These are phyloP conservation scores for Chrysomela aeneicollis DNA, from an alignment of 2,888 invertebrate genomes.

Conservation along the genomic window DNA sequence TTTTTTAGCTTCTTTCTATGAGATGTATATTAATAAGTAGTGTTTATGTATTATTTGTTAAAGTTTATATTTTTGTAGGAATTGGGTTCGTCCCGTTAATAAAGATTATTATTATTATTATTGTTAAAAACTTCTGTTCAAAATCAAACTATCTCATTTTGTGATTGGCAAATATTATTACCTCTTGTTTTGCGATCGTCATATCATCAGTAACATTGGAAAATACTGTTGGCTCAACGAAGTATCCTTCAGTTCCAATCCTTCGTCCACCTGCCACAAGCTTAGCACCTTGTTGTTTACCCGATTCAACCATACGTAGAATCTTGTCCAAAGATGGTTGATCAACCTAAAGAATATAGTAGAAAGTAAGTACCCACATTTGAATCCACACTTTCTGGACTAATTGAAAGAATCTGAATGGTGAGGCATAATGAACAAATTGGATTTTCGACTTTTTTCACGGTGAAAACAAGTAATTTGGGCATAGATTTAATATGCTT, in stretches of 20 bases:
- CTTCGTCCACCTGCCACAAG: slow-evolving; percentile 78
- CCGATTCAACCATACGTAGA: slow-evolving; percentile 76
- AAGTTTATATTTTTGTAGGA: too few species aligned
- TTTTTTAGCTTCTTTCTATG: too few species aligned
- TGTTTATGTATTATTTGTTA: too few species aligned
- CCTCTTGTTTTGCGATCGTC: slow-evolving; percentile 80
- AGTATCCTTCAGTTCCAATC: slow-evolving; percentile 75
- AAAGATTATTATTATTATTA: too few species aligned
- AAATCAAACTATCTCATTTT: too few species aligned
- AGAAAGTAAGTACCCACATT: neutral
- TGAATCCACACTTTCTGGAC: neutral
- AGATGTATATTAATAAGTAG: too few species aligned
- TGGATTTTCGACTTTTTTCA: too few species aligned
- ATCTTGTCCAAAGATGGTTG: slow-evolving; percentile 79
- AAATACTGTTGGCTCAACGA: slow-evolving; percentile 80
- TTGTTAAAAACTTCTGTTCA: too few species aligned
- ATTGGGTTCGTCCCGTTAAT: too few species aligned
- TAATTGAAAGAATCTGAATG: neutral
- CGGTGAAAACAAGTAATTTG: too few species aligned
- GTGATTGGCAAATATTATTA: slow-evolving; percentile 48
- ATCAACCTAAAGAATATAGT: slow-evolving; percentile 66
- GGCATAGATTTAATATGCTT: too few species aligned
- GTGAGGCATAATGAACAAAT: too few species aligned
- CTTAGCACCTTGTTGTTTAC: slow-evolving; percentile 81
- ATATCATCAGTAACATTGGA: slow-evolving; percentile 80